A percentile compares a stretch with the other conserved stretches of the same genome.
phyloP scores from a whole-genome alignment of 2,113 vertebrate species.

The Centropus bengalensis region DNA sequence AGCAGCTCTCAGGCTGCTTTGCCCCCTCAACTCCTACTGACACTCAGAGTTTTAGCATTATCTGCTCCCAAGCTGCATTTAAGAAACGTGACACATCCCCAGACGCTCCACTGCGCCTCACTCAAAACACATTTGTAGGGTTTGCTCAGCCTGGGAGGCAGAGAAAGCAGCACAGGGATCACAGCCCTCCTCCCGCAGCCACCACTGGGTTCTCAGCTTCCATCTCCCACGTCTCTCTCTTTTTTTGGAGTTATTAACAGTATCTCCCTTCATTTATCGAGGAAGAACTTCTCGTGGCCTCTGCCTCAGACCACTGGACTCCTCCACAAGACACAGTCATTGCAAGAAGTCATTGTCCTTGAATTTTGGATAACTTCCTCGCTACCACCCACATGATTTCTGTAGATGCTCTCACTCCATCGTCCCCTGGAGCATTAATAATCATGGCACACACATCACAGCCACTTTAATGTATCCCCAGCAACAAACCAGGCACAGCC shows the following conservation, averaged over 20 bases:
- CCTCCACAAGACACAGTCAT: not conserved
- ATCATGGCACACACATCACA: not conserved
- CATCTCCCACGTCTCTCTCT: rapidly evolving
- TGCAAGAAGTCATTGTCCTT: not conserved
- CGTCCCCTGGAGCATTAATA: rapidly evolving
- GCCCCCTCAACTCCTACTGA: not conserved
- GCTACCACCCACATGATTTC: not conserved
- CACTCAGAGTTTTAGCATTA: not conserved
- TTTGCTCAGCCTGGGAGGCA: not conserved
- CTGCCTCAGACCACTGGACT: not conserved
- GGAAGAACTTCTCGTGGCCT: not conserved
- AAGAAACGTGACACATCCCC: not conserved
- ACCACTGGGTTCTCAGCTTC: not conserved
- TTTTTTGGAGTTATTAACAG: not conserved
- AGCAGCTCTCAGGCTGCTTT: not conserved
- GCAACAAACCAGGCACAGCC: not conserved
- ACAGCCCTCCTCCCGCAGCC: not conserved
- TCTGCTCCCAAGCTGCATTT: not conserved
- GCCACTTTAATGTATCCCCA: not conserved
- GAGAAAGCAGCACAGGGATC: not conserved
- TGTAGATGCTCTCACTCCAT: not conserved
- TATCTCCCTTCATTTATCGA: not conserved
- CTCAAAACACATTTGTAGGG: not conserved
- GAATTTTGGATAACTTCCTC: not conserved
- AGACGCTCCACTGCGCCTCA: not conserved